Percentiles rank a stretch among this genome's conserved stretches.
phyloP scores from a whole-genome alignment of 1,140 invertebrate species.

The Cotesia glomerata region DNA sequence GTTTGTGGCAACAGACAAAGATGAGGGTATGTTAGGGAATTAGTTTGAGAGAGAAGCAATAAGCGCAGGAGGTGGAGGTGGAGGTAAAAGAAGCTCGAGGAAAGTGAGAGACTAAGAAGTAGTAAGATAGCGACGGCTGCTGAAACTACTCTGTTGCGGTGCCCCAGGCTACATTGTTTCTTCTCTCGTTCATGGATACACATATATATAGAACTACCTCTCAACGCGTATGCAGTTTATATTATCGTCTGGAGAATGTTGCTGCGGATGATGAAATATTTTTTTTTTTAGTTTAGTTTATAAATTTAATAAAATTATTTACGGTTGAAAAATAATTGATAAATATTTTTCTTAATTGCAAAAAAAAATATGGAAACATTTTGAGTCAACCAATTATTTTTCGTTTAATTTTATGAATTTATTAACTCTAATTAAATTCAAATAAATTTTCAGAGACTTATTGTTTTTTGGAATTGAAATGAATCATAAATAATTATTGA shows the following conservation, averaged over 20 bases:
- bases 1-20: neutral
- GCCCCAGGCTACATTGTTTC: neutral
- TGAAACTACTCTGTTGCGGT: neutral
- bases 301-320: neutral
- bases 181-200: neutral
- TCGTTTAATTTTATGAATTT: too few species aligned
- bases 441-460: too few species aligned
- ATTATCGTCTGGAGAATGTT: neutral
- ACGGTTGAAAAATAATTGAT: too few species aligned
- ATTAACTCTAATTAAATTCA: too few species aligned
- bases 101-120: neutral
- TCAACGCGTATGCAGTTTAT: constrained; percentile 2
- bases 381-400: too few species aligned
- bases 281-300: neutral
- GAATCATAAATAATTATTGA: too few species aligned
- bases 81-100: constrained; percentile 1
- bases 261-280: neutral
- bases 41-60: constrained; percentile 25
- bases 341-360: too few species aligned
- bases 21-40: too few species aligned
- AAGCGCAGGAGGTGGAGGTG: too few species aligned
- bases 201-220: neutral
- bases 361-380: too few species aligned
- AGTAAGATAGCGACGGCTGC: neutral
- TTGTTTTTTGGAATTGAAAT: too few species aligned